These are phyloP conservation scores for Syrmaticus mikado DNA, from an alignment of 2,113 vertebrate species.

Conservation along the genomic window DNA sequence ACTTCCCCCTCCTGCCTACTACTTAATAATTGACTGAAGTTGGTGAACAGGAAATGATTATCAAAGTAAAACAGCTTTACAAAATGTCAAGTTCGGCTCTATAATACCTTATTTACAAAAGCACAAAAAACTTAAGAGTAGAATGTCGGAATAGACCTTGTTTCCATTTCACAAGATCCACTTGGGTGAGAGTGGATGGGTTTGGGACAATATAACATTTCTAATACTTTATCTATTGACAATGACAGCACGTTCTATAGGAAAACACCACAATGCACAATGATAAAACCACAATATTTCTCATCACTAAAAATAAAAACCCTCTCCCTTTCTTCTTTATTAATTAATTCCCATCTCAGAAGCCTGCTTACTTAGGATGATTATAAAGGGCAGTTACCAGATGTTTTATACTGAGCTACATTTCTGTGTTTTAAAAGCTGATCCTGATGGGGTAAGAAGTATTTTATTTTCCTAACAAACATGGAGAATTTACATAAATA, in stretches of 20 bases:
- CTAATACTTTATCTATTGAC: constrained; percentile 64
- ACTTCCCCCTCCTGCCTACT: background rate
- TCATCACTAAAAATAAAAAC: background rate
- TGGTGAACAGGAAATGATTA: constrained; percentile 1
- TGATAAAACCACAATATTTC: constrained; percentile 3
- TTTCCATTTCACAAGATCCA: constrained; percentile 59
- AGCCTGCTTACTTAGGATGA: background rate
- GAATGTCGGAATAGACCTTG: constrained; percentile 73
- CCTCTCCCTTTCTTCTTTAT: background rate
- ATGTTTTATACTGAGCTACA: background rate
- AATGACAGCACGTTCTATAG: constrained; percentile 21
- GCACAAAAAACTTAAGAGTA: constrained; percentile 60
- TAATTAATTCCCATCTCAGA: background rate
- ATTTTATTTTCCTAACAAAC: background rate
- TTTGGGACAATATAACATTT: constrained; percentile 67
- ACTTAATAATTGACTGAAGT: constrained; percentile 44
- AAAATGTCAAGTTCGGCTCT: constrained; percentile 51
- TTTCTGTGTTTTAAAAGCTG: background rate
- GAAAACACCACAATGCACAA: background rate
- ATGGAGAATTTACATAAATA: background rate
- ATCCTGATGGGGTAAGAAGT: background rate
- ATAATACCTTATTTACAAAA: constrained; percentile 52
- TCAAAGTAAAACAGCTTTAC: constrained; percentile 41
- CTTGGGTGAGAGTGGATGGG: constrained; percentile 57
- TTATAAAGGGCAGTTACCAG: background rate